A percentile compares a stretch with the other conserved stretches of the same genome.
Conservation (phyloP, 2,797 vertebrate genomes). For the Adrianichthys oophorus region DNA sequence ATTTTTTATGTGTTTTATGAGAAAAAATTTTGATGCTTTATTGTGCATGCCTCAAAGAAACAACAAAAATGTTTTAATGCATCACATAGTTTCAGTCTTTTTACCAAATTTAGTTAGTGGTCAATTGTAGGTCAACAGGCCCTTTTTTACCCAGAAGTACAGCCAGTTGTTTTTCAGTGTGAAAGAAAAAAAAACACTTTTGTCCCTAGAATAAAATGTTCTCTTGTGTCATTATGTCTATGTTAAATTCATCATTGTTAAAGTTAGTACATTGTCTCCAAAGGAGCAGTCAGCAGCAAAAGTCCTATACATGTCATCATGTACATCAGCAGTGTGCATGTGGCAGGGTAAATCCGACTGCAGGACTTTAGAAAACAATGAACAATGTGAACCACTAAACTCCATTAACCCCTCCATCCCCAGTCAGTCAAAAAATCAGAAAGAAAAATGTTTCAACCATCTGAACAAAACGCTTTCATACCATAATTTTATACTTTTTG, state of each 20-base stretch:
- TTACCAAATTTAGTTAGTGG: too few relatives aligned
- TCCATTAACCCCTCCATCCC: conserved; percentile 10
- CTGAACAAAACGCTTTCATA: not conserved
- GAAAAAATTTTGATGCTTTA: too few relatives aligned
- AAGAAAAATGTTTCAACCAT: not conserved
- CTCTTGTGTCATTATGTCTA: conserved; percentile 13
- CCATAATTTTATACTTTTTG: not conserved
- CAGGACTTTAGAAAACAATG: conserved; percentile 52
- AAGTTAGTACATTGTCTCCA: conserved; percentile 58
- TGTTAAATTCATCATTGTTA: conserved; percentile 21
- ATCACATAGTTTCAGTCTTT: too few relatives aligned
- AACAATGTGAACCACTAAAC: conserved; percentile 20
- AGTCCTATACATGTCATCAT: conserved; percentile 60
- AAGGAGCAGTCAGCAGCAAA: conserved; percentile 21
- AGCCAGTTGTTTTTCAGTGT: too few relatives aligned
- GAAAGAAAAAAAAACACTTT: too few relatives aligned
- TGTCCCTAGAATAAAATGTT: too few relatives aligned
- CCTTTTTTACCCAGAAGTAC: too few relatives aligned
- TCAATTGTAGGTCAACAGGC: too few relatives aligned
- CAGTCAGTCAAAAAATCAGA: not conserved
- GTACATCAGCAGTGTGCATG: conserved; percentile 24
- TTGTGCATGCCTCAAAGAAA: too few relatives aligned
- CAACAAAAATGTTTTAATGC: too few relatives aligned
- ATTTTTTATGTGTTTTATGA: too few relatives aligned
- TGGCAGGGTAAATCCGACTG: conserved; percentile 21